phyloP scores from a whole-genome alignment of 1,140 invertebrate species.

The Euwallacea similis region DNA sequence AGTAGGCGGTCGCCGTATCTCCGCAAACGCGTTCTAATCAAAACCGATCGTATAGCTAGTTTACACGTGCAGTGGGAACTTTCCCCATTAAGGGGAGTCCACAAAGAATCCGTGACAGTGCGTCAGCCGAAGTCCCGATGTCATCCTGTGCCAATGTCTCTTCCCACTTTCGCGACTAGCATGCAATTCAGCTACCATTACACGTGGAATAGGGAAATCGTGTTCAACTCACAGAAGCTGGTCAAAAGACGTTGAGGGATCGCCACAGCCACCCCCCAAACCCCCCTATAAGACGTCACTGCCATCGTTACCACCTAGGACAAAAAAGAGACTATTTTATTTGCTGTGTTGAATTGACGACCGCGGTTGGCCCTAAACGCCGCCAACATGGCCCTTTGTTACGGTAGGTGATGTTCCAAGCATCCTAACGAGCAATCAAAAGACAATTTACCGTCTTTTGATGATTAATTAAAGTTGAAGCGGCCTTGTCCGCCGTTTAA shows the following conservation, averaged over 20 bases:
- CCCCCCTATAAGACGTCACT: conserved; percentile 38
- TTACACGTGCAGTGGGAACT: too few species aligned
- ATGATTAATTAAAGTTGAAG: too few species aligned
- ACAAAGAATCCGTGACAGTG: conserved; percentile 22
- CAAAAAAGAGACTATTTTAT: conserved; percentile 17
- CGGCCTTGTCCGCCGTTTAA: too few species aligned
- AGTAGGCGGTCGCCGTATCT: too few species aligned
- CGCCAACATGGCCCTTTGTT: conserved; percentile 49
- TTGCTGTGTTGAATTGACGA: conserved; percentile 42
- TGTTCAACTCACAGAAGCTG: conserved; percentile 86
- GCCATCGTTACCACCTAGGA: conserved; percentile 1
- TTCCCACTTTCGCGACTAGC: conserved; percentile 45
- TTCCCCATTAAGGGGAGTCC: too few species aligned
- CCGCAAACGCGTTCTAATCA: too few species aligned
- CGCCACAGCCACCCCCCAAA: conserved; percentile 35
- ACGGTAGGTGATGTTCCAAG: conserved; percentile 46
- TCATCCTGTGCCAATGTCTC: conserved; percentile 37
- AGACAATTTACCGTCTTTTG: too few species aligned
- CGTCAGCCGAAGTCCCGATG: conserved; percentile 27
- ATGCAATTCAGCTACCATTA: conserved; percentile 76
- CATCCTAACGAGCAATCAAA: too few species aligned
- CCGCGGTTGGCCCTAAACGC: conserved; percentile 22
- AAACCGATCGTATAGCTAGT: too few species aligned
- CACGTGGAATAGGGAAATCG: conserved; percentile 87
- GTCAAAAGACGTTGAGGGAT: conserved; percentile 75